Evolutionary conservation across 2,888 invertebrate genomes (phyloP), one percentile per base, ranked within the genome.

Genomic region (Dynastes maya): DNA sequence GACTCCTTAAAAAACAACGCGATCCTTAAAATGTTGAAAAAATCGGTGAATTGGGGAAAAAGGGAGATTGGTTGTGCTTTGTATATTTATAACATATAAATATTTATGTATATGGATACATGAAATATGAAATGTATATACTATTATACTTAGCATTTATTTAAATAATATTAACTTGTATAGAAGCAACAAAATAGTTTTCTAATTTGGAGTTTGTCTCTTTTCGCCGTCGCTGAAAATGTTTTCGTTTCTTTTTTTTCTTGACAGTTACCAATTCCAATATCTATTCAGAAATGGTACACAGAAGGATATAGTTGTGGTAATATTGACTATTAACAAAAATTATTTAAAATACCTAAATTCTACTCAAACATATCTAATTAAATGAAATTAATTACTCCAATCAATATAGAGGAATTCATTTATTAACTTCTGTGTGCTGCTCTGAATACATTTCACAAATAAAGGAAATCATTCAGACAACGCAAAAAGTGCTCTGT

Each of bases 41-140:
- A 72, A 53, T 72, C 27, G 16, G 61, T 61, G 58, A 22, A 40
- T 61, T 72, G 40, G 45, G 45, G 40, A 40, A 71, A 45, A 37
- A 40, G 58, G 58, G 61, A 61, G 72, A 72, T 72, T 72, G 72
- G 72, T 72, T 72, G 72, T 72, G 72, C 72, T 72, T 72, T 72
- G 58, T 72, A 72, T 45, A 72, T 72, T 72, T 72, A 72, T 61
- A 72, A 61, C 68, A 37, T 72, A 61, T 58, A 72, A 16, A 61
- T 72, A 53, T 45, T 45, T 71, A 71, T 55, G 32, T 72, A 72
- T 72, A 22, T 67, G 61, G 11, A 72, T 58, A 72, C 72, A 72
- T 72, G 45, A 72, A 72, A 32, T 61, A 72, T 55, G 22, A 22
- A 22, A 37, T 72, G 45, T 72, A 61, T 61, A 72, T 58, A 72